Evolutionary conservation across 2,888 invertebrate species (phyloP).

Genomic region (Caenorhabditis panamensis): DNA sequence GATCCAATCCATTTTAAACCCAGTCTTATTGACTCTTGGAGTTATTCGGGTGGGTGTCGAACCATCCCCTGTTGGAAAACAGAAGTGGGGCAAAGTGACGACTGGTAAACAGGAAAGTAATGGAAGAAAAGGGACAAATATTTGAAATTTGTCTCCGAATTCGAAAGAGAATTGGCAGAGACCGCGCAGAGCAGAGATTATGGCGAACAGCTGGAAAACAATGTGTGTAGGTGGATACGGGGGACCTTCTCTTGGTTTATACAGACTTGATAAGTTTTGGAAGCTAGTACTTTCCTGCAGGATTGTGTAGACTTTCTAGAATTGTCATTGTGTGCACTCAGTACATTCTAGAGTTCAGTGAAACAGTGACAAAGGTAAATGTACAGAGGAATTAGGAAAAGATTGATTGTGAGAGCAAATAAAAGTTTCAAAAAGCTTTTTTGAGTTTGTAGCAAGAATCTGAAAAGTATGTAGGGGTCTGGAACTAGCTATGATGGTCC

Average conservation of each 20-base stretch:
- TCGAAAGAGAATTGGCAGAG: conserved; percentile 4
- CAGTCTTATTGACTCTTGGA: conserved; percentile 37
- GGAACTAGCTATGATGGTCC: too few species aligned
- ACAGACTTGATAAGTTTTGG: too few species aligned
- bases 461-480: too few species aligned
- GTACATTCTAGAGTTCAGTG: conserved; percentile 10
- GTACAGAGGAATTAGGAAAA: too few species aligned
- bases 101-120: conserved; percentile 30
- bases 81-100: conserved; percentile 31
- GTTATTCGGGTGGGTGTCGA: conserved; percentile 58
- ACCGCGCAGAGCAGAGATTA: conserved; percentile 33
- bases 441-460: too few species aligned
- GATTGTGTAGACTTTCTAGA: not conserved
- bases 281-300: too few species aligned
- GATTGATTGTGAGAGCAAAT: too few species aligned
- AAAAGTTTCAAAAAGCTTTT: too few species aligned
- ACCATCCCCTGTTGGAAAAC: conserved; percentile 31
- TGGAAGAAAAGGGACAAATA: conserved; percentile 31
- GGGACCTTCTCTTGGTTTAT: too few species aligned
- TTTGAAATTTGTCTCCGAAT: conserved; percentile 24
- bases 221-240: not conserved
- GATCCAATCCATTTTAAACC: conserved; percentile 23
- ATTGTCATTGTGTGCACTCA: conserved; percentile 1
- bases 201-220: not conserved
- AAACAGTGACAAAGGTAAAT: conserved; percentile 1